Evolutionary conservation across 2,888 invertebrate genomes (phyloP), one percentile per base, ranked within the genome.

Genomic region (Himalopsyche kuldschensis): DNA sequence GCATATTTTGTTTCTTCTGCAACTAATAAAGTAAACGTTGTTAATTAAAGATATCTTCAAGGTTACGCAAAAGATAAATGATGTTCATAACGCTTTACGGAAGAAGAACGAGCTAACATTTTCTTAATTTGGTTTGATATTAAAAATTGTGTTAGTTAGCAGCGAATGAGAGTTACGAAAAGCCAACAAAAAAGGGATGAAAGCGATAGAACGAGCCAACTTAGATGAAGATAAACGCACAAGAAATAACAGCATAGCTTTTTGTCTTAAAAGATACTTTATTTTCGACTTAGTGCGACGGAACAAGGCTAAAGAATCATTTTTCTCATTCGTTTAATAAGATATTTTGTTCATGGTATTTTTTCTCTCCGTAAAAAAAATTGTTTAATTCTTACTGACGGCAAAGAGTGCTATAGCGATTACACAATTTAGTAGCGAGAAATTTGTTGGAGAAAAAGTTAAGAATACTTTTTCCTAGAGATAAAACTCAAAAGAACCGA

Each of bases 201-300:
- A 69, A 15, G 69, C 69, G 15, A 24, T 69, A 27, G 69, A 69
- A 69, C 69, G 69, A 69, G 27, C 69, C 69, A 82, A 80, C 31
- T 27, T 15, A 80, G 82, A 82, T 82, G 77, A 77, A 82, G 82
- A 82, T 82, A 79, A 82, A 82, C 55, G 27, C 10, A 75, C 24
- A 79, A 82, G 80, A 80, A 80, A 48, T 78, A 82, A 78, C 47
- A 47, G 69, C 69, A 69, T 69, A 30, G 69, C 69, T 69, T 69
- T 69, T 69, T 69, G 69, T 69, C 69, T 69, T 27, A 69, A 69
- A 69, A 69, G 76, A 24, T 76, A 76, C 32, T 76, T 32, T 76
- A 76, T 76, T 76, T 76, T 76, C 24, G 20, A n/a, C 41, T 76
- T 24, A 35, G 76, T n/a, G 15, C n/a, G 76, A 31, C 41, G 76